Percentiles rank a stretch among this genome's conserved stretches.
Evolutionary conservation across 1,140 invertebrate genomes (phyloP).

Genomic region (Frieseomelitta varia): DNA sequence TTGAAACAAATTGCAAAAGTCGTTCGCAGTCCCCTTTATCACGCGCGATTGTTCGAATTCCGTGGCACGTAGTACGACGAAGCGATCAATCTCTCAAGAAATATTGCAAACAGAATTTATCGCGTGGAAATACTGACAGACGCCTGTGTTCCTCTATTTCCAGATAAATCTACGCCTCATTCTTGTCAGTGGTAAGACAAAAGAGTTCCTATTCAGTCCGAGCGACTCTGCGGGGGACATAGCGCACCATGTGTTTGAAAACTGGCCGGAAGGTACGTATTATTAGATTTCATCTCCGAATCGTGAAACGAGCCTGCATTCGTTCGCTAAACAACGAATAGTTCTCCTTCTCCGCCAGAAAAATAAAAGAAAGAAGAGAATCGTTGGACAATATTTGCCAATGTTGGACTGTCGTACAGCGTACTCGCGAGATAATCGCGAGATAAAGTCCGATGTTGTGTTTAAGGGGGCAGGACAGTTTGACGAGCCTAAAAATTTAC

Average conservation of each 20-base stretch:
- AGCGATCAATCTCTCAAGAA: neutral
- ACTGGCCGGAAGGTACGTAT: conserved; percentile 96
- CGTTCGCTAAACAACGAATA: neutral
- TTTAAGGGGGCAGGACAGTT: no score
- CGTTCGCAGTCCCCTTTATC: no score
- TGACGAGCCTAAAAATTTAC: no score
- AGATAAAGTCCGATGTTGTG: conserved; percentile 2
- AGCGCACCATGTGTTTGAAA: conserved; percentile 98
- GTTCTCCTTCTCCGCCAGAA: fast-evolving
- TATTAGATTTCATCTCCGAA: neutral
- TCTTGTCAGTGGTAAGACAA: conserved; percentile 98
- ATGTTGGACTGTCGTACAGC: no score
- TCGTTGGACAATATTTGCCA: neutral
- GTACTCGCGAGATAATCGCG: neutral
- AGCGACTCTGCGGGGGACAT: conserved; percentile 98
- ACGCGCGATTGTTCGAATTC: no score
- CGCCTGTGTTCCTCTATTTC: conserved; percentile 77
- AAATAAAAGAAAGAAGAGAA: neutral
- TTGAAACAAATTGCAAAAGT: no score
- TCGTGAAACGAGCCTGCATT: neutral
- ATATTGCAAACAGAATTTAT: neutral
- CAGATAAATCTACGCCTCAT: conserved; percentile 99
- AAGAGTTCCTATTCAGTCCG: conserved; percentile 98
- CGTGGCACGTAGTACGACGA: neutral
- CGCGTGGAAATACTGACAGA: neutral